Percentiles rank a stretch among this genome's conserved stretches.
phyloP scores from a whole-genome alignment of 2,113 vertebrate genomes.

The Pseudolaguvia tuberculata region DNA sequence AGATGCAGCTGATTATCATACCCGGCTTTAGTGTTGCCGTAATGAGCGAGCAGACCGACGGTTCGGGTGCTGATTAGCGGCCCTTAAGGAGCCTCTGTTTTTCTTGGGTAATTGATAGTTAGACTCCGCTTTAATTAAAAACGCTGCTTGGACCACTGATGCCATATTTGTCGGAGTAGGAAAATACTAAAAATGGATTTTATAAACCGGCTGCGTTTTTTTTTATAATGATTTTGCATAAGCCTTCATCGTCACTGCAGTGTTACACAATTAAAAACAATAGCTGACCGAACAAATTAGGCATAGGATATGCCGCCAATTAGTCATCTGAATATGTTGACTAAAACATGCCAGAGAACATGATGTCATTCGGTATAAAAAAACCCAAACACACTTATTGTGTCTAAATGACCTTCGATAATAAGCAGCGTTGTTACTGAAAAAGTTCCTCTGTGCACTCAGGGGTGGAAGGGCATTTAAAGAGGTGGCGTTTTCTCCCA shows the following conservation, averaged over 20 bases:
- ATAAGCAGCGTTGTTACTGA: conserved; percentile 3
- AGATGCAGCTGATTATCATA: conserved; percentile 51
- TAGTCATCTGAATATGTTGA: not conserved
- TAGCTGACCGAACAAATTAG: not conserved
- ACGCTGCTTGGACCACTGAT: conserved; percentile 52
- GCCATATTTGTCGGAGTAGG: conserved; percentile 46
- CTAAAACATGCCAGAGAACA: not conserved
- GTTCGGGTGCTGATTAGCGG: conserved; percentile 62
- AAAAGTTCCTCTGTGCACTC: conserved; percentile 46
- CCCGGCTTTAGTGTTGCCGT: conserved; percentile 43
- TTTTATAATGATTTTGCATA: conserved; percentile 21
- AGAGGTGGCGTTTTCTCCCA: conserved; percentile 54
- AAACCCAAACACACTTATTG: not conserved
- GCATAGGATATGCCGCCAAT: conserved; percentile 1
- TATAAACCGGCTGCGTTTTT: conserved; percentile 33
- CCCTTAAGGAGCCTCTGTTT: conserved; percentile 58
- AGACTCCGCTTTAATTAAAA: conserved; percentile 55
- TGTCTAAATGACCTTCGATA: not conserved
- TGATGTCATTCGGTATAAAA: not conserved
- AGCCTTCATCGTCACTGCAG: conserved; percentile 15
- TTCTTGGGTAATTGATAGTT: conserved; percentile 60
- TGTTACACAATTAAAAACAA: conserved; percentile 1
- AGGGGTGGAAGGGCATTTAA: conserved; percentile 52
- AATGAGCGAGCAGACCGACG: conserved; percentile 49
- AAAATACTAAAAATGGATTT: conserved; percentile 36